Percentiles rank a stretch among this genome's conserved stretches.
phyloP scores from a whole-genome alignment of 2,888 invertebrate species.

The Epistrophe grossulariae region DNA sequence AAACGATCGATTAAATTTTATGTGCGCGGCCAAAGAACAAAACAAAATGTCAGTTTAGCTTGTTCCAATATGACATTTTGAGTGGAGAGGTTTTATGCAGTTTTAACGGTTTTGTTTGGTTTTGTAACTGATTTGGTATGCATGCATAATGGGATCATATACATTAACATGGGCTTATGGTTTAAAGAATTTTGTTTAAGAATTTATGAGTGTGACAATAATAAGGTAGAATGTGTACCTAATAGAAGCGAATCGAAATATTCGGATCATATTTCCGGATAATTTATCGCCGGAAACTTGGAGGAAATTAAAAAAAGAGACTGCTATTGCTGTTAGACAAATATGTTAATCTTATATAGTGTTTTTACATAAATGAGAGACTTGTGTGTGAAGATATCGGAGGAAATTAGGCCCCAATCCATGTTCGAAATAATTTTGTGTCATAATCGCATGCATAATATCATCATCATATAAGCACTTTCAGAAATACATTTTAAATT shows the following conservation, averaged over 20 bases:
- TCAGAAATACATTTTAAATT: too few species aligned
- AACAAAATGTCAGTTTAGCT: constrained; percentile 43
- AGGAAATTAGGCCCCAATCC: neutral
- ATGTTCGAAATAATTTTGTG: neutral
- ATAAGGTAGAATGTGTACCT: neutral
- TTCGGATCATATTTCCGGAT: constrained; percentile 42
- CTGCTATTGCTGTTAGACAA: neutral
- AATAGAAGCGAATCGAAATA: constrained; percentile 11
- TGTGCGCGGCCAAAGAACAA: constrained; percentile 27
- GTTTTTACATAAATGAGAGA: neutral
- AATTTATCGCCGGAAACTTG: constrained; percentile 50
- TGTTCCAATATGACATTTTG: constrained; percentile 58
- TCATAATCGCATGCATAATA: too few species aligned
- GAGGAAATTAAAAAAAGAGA: neutral
- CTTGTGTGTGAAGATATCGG: neutral
- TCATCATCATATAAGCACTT: too few species aligned
- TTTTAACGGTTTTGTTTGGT: constrained; percentile 63
- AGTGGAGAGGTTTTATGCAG: constrained; percentile 55
- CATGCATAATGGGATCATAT: constrained; percentile 55
- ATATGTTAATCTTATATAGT: neutral
- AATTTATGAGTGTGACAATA: constrained; percentile 48
- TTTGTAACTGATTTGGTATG: constrained; percentile 59
- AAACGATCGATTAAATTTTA: constrained; percentile 66
- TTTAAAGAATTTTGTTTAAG: constrained; percentile 15
- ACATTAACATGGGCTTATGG: constrained; percentile 22